A percentile compares a stretch with the other conserved stretches of the same genome.
Evolutionary conservation across 2,797 vertebrate species (phyloP).

Genomic region (Scleropages formosus): DNA sequence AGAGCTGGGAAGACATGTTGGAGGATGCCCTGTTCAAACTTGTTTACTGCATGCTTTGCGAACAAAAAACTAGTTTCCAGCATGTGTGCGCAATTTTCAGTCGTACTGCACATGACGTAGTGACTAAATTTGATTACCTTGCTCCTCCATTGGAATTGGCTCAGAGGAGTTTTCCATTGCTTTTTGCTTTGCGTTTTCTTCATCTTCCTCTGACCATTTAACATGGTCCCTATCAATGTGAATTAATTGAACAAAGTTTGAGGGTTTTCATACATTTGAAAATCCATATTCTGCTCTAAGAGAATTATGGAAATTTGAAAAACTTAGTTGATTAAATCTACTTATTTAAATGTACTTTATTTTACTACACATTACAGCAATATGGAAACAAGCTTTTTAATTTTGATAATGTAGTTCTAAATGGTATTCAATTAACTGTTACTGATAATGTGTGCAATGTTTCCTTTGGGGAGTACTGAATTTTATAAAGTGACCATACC

Average conservation of each 20-base stretch:
- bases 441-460: neutral
- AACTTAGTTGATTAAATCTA: too few relatives aligned
- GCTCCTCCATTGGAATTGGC: constrained; percentile 69
- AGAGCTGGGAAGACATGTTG: too few relatives aligned
- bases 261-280: neutral
- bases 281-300: neutral
- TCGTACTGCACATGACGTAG: too few relatives aligned
- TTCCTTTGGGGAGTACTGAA: neutral
- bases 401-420: too few relatives aligned
- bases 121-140: constrained; percentile 63
- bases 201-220: constrained; percentile 84
- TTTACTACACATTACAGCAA: too few relatives aligned
- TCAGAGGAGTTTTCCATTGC: constrained; percentile 77
- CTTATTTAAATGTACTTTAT: too few relatives aligned
- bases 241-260: neutral
- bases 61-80: neutral
- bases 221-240: constrained; percentile 81
- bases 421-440: too few relatives aligned
- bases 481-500: constrained; percentile 52
- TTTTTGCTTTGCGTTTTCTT: constrained; percentile 69
- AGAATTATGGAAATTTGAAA: neutral
- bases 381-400: too few relatives aligned
- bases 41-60: too few relatives aligned
- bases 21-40: too few relatives aligned
- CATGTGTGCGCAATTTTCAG: too few relatives aligned